Base-by-base conservation (phyloP, 2,113 vertebrate species). In the Athene cunicularia region DNA sequence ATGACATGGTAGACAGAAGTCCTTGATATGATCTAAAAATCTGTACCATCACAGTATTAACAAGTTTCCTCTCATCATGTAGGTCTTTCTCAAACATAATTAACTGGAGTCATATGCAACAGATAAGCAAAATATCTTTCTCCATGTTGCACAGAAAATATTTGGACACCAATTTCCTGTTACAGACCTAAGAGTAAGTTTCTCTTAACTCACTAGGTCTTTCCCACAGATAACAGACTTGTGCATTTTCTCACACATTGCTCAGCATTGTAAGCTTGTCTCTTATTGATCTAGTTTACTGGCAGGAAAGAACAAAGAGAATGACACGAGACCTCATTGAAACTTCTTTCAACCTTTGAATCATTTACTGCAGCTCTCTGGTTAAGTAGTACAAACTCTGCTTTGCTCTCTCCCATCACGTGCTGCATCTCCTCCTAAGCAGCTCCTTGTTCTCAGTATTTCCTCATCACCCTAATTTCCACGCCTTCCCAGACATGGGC, bases 191-290 rank as follows among this genome's bases (percentile, higher is more conserved):
- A 41, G 26, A 68, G 23, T 37, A 41, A 72, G 35, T 11, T 23
- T 37, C 62, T 52, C 52, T 56, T 12, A 72, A 41, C 58, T 89
- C 30, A 43, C 23, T 43, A 49, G 9, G 18, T 49, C 37, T 35
- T 43, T 9, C 30, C 47, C 3, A 1, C 0, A 3, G 39, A 3
- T 33, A 32, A 76, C 6, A 85, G 22, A 37, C 18, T 20, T 4
- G 35, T 1, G 9, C 6, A 14, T 45, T 56, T 82, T 41, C 33
- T 41, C 64, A 73, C 45, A 10, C 47, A 12, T 58, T 21, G n/a
- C 53, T 49, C 75, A 74, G 47, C 24, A 4, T 0, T 28, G 8
- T 28, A 67, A 79, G 52, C 47, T 91, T 66, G 43, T 55, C 62
- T 35, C 59, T 41, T 64, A 50, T 0, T 24, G 43, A 45, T 50